These are phyloP conservation scores for Tyrophagus putrescentiae DNA, from an alignment of 1,140 invertebrate species.

Conservation along the genomic window DNA sequence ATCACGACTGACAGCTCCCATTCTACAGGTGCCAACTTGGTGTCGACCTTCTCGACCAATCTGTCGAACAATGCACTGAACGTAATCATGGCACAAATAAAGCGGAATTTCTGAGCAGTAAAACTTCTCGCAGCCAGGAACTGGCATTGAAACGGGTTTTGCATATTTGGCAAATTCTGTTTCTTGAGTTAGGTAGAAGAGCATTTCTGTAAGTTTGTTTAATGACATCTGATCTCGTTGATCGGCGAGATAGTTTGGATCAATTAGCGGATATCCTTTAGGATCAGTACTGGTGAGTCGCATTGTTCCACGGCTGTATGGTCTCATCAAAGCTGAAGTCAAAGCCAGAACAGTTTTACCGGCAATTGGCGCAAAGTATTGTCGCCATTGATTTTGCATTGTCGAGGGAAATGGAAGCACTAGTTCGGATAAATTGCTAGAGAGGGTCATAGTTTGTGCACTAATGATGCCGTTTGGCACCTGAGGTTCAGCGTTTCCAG, in stretches of 20 bases:
- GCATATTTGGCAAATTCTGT: too few species aligned
- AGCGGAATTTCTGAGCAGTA: too few species aligned
- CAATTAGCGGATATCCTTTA: conserved; percentile 71
- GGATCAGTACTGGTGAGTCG: conserved; percentile 61
- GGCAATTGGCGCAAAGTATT: neutral
- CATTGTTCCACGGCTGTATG: conserved; percentile 53
- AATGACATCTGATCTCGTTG: too few species aligned
- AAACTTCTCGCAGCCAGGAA: too few species aligned
- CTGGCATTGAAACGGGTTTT: too few species aligned
- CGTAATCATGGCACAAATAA: conserved; percentile 44
- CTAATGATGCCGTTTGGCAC: neutral
- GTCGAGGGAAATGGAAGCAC: neutral
- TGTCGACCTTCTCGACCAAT: conserved; percentile 45
- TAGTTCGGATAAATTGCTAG: neutral
- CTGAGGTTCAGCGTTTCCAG: neutral
- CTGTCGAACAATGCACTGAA: conserved; percentile 29
- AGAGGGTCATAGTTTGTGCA: neutral
- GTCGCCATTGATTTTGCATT: neutral
- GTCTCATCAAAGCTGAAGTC: conserved; percentile 48
- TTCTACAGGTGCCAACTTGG: conserved; percentile 60
- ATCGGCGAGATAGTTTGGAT: conserved; percentile 72
- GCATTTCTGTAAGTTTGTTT: conserved; percentile 54
- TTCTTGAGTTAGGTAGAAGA: too few species aligned
- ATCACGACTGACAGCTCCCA: conserved; percentile 52
- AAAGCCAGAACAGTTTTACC: neutral